Evolutionary conservation across 2,113 vertebrate genomes (phyloP), one percentile per base, ranked within the genome.

Genomic region (Cervus canadensis): DNA sequence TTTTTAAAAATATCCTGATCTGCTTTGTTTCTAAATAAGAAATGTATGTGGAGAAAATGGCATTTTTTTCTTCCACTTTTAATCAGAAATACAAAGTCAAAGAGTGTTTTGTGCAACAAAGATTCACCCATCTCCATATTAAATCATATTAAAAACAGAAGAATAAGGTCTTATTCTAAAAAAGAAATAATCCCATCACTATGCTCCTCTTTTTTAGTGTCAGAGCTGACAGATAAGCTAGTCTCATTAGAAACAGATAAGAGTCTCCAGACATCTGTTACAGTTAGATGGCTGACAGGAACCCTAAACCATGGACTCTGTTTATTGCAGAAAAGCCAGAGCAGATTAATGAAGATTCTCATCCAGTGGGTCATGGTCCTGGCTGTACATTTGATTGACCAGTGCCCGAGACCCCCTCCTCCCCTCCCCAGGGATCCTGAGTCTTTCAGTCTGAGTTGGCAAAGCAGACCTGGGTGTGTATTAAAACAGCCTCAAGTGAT

Each of bases 211-310:
- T 92, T 94, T 92, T 85, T n/a, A 93, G 14, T 83, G 96, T 87
- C 71, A 92, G 91, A 62, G 64, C 33, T 96, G 97, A 98, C 83
- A 98, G 97, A 79, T 85, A 88, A 96, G 60, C 14, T 2, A 91
- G 79, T 94, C 91, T 96, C 92, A 87, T 89, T 91, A 93, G 87
- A 86, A 94, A 97, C 16, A 95, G 52, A 11, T 60, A 90, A 87
- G 92, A 43, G 64, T 92, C 56, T 94, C 84, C 87, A 78, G 89
- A 85, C 95, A 94, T 76, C 84, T 95, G 90, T 74, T 94, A 88
- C 7, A 88, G 60, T 10, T 74, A 17, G 54, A 67, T 3, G 30
- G 79, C 62, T 87, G 95, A 84, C 45, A 91, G 87, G 82, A 84
- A 82, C 6, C 4, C 79, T 82, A 85, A 98, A 67, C 48, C n/a